Evolutionary conservation across 1,140 invertebrate genomes (phyloP), one percentile per base, ranked within the genome.

Genomic region (Phymastichus coffea): DNA sequence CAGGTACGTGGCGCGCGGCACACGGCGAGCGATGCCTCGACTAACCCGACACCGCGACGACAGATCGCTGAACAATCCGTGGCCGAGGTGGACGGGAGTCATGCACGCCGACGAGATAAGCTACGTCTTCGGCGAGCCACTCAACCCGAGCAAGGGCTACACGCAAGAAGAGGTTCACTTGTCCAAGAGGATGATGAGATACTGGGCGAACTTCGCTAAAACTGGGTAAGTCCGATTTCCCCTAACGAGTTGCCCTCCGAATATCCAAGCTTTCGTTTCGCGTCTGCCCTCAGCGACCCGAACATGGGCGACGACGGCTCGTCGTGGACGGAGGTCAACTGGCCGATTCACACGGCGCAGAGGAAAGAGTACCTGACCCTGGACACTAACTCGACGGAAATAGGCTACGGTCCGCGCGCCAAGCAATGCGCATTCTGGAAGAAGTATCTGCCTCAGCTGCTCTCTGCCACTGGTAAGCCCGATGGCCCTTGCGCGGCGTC

Each of bases 341-440:
- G 95, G 95, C 95, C 95, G 0, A 77, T 87, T 33, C 92, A 96
- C 76, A 93, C 91, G 10, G 84, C 87, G 2, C 84, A 85, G 55
- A 90, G 89, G 9, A 84, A 91, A 67, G 92, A 96, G 74, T 97
- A 90, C 78, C 81, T 97, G 49, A 91, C 91, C 1, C 78, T 97
- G 48, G 88, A 88, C 62, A 84, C 89, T 1, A 93, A 95, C 75
- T 86, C 84, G 9, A 89, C 87, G 23, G 82, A 86, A n/a, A 87
- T 92, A 19, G 93, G 94, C 8, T 84, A 87, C 53, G 95, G 94
- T 17, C 89, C 91, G 6, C 83, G 94, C 59, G 85, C 92, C 57
- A 93, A 93, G 77, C 87, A 97, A 75, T 98, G 95, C 82, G 92
- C 93, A 51, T 98, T 98, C 80, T 98, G 95, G 95, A 93, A 95